phyloP scores from a whole-genome alignment of 2,113 vertebrate genomes.

The Odontophorus gujanensis region DNA sequence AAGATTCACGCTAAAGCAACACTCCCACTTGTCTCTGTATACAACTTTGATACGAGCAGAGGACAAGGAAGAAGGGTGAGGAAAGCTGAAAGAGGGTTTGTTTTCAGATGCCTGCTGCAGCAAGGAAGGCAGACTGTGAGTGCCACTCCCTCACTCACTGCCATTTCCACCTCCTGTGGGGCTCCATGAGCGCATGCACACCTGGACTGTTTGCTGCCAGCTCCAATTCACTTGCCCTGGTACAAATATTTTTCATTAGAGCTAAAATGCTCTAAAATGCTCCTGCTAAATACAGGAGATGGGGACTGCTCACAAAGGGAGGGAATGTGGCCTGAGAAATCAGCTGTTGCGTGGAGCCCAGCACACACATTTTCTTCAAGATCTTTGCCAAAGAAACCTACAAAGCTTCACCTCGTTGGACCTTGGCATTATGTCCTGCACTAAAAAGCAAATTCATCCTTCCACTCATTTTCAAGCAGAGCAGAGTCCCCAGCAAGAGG shows the following conservation, averaged over 20 bases:
- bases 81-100: neutral
- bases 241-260: neutral
- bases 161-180: fast-evolving
- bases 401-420: neutral
- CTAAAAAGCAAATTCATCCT: neutral
- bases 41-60: neutral
- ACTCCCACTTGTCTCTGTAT: fast-evolving
- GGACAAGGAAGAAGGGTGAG: neutral
- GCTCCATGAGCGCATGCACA: neutral
- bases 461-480: neutral
- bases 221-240: neutral
- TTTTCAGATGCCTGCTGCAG: neutral
- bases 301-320: neutral
- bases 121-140: neutral
- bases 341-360: fast-evolving
- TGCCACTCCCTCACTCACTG: neutral
- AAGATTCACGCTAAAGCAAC: neutral
- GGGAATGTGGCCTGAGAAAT: neutral
- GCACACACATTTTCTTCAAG: neutral
- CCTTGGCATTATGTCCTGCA: neutral
- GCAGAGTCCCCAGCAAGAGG: neutral
- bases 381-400: neutral
- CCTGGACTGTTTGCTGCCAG: neutral
- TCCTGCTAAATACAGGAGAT: neutral
- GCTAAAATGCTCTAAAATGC: neutral